Base-by-base conservation (phyloP, 1,140 invertebrate genomes). In the Ptiloglossa arizonensis region DNA sequence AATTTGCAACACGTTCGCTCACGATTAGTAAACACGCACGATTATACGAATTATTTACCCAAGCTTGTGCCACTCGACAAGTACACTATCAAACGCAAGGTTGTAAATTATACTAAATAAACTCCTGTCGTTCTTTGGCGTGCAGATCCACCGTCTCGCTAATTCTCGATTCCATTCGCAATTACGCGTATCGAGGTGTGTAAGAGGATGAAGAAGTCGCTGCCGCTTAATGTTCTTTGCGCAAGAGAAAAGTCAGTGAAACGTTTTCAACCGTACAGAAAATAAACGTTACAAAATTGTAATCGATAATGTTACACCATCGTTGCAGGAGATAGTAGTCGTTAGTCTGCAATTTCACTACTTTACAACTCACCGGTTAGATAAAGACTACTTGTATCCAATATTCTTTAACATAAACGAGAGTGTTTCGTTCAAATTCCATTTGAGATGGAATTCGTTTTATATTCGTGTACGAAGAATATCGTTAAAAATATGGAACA, bases 161-260 rank as follows among this genome's bases (percentile, higher is more conserved):
- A 32, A 17, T 52, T 44, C 38, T 22, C 24, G 35, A 32, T 54
- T 48, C 54, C 19, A 35, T 54, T 54, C 5, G 44, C 46, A 22
- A 60, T 60, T 41, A 50, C 35, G 19, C 17, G 24, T 52, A 64
- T 52, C 11, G 32, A 9, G 29, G 11, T 52, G 2, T 46, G 29
- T 32, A 38, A 66, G n/a, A 27, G 35, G n/a, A 59, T 46, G 22
- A 54, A 52, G 29, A 52, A 35, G 44, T 56, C 11, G 17, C 19
- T 29, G 15, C 3, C 9, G 52, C n/a, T 15, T 70, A 73, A 48
- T 50, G 52, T 35, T 44, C 22, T 24, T 54, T 70, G 41, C 69
- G n/a, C 54, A 59, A 63, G 60, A 22, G n/a, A 54, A 77, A 50
- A 62, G 35, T 63, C 29, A 66, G 2, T 29, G 57, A 46, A 57